Evolutionary conservation across 2,113 vertebrate species (phyloP), one percentile per base, ranked within the genome.

Genomic region (Coracopsis vasa): DNA sequence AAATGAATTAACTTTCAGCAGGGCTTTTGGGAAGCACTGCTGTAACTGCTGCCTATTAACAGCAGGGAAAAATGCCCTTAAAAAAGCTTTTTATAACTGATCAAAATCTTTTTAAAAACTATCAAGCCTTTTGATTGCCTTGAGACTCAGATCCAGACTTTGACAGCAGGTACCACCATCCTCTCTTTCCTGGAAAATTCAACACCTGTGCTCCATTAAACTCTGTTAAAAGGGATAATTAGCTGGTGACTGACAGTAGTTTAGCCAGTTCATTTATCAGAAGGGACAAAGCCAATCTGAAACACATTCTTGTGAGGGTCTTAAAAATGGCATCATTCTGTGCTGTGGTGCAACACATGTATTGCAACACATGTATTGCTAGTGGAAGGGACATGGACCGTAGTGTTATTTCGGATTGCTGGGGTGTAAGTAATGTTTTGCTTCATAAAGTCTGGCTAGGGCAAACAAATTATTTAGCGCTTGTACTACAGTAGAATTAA

Each of bases 201-300:
- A 71, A 77, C 37, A 62, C 29, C 74, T 13, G 2, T 84, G 87
- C 53, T 48, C 88, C 90, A 90, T 92, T 95, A 85, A 95, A 66
- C 67, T 66, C 64, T 0, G 0, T 58, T 56, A 73, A 86, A 90
- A 80, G 72, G 85, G 48, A 88, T 83, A 95, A 87, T 95, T 85
- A 93, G 71, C 78, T 83, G 81, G 24, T 80, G 71, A 80, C 54
- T 80, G 81, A 71, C 74, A 78, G 84, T 80, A 95, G 88, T 91
- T 94, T 73, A 94, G 45, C 39, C 74, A 89, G 73, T 79, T 89
- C 80, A 48, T 92, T 96, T 96, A 92, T 58, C 80, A 94, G 66
- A 65, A 83, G 56, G 47, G 58, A 92, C 79, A 87, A 88, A 93
- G 67, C 33, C 70, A 88, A 48, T 14, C 64, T 37, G 61, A 75